A percentile compares a stretch with the other conserved stretches of the same genome.
Conservation (phyloP, 2,888 invertebrate genomes). For the Nudaria mundana region DNA sequence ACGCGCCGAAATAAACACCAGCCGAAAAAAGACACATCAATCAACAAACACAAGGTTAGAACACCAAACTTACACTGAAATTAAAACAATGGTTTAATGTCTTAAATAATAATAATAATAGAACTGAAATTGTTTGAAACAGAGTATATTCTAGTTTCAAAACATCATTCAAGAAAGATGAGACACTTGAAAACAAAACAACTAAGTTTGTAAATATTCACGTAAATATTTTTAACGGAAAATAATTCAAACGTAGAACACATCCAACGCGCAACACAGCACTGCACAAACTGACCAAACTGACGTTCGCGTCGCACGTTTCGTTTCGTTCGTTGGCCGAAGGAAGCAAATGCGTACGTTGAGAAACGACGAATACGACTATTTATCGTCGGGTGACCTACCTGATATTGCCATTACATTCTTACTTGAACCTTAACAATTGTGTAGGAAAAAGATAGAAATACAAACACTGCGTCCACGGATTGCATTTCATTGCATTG, state of each 20-base stretch:
- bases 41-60: constrained; percentile 71
- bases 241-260: constrained; percentile 31
- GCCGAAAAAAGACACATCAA: constrained; percentile 64
- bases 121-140: constrained; percentile 16
- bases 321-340: not conserved
- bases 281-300: constrained; percentile 53
- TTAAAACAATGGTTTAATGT: constrained; percentile 37
- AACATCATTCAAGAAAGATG: constrained; percentile 29
- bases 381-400: too few relatives aligned
- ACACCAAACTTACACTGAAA: constrained; percentile 59
- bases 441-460: constrained; percentile 43
- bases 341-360: constrained; percentile 15
- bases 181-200: constrained; percentile 60
- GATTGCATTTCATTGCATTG: constrained; percentile 58
- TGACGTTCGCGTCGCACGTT: not conserved
- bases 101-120: constrained; percentile 12
- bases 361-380: too few relatives aligned
- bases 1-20: constrained; percentile 69
- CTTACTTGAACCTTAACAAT: constrained; percentile 27
- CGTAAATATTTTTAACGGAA: constrained; percentile 46
- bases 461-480: constrained; percentile 32
- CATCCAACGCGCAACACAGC: constrained; percentile 40
- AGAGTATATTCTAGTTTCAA: constrained; percentile 18
- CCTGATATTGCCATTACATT: constrained; percentile 54
- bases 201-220: constrained; percentile 71